Evolutionary conservation across 1,140 invertebrate genomes (phyloP).

Genomic region (Lepidurus couesii): DNA sequence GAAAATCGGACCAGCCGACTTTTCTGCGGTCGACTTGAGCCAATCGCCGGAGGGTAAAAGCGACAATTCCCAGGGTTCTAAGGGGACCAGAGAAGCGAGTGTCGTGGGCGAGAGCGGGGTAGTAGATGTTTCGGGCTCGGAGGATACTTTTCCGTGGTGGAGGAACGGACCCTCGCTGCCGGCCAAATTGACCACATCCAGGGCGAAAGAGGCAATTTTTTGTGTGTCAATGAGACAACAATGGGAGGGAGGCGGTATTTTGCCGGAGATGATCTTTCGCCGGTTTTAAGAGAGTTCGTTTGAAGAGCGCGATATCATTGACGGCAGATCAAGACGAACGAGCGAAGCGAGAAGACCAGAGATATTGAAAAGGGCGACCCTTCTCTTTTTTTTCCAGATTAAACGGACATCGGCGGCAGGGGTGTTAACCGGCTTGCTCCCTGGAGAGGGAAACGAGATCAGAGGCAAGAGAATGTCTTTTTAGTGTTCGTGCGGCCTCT

Average conservation of each 20-base stretch:
- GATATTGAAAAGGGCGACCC: neutral
- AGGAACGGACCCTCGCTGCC: neutral
- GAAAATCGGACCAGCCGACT: slow-evolving; percentile 17
- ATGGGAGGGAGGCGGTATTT: neutral
- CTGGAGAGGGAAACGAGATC: neutral
- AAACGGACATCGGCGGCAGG: neutral
- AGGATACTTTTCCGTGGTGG: slow-evolving; percentile 4
- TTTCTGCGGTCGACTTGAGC: neutral
- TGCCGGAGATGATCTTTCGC: neutral
- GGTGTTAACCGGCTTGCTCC: slow-evolving; percentile 7
- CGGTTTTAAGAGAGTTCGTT: neutral
- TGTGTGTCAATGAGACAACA: neutral
- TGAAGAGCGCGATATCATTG: neutral
- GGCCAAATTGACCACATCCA: slow-evolving; percentile 4
- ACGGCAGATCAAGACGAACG: neutral
- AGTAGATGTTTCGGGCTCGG: neutral
- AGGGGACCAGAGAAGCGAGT: neutral
- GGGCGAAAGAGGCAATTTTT: slow-evolving; percentile 10
- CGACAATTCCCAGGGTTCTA: neutral
- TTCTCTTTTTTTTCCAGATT: neutral
- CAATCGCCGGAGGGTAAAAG: neutral
- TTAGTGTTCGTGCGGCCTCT: slow-evolving; percentile 4
- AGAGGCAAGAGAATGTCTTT: slow-evolving; percentile 9
- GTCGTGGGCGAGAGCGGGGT: neutral
- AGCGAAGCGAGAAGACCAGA: neutral